Base-by-base conservation (phyloP, 2,797 vertebrate species). In the Anas bahamensis region DNA sequence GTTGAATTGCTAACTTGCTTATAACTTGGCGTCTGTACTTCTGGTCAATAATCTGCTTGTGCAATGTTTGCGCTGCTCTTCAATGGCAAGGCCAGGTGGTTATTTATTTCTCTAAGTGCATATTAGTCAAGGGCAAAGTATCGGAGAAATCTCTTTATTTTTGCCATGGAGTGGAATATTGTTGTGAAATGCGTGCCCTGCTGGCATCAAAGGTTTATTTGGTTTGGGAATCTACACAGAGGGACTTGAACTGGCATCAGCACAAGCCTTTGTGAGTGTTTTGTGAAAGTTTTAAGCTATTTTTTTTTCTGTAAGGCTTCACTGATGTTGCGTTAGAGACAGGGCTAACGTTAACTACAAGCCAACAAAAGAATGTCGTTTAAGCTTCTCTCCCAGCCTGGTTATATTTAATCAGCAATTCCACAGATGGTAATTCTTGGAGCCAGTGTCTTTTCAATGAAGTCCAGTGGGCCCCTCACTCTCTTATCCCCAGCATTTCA, bases 21-120 rank as follows among this genome's bases (percentile, higher is more conserved):
- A 46, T 85, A 76, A 46, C 79, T 80, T 61, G 86, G 94, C 81
- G 72, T 56, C 85, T 83, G 55, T 37, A 24, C 48, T 74, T 70
- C 75, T 94, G 90, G 60, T 82, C 90, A 73, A 28, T 77, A 70
- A 77, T 64, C 79, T 80, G 84, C 92, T 74, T 50, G 73, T 72
- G 84, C 87, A 63, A 31, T 28, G 55, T 69, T 77, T 77, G 63
- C 78, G 85, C 65, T 29, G 2, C 35, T 78, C 86, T 42, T 37
- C 77, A 65, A 6, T 23, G 61, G 63, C 23, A 29, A 59, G 69
- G 70, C 91, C 72, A 42, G 89, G 76, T 41, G 55, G 66, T 68
- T 66, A 35, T 69, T 92, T 89, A n/a, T 85, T 88, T 88, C 75
- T 84, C 46, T 61, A 53, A 80, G 57, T 29, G 42, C 59, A 31